These are phyloP conservation scores for Ia io DNA, from an alignment of 2,113 vertebrate species.

Conservation along the genomic window DNA sequence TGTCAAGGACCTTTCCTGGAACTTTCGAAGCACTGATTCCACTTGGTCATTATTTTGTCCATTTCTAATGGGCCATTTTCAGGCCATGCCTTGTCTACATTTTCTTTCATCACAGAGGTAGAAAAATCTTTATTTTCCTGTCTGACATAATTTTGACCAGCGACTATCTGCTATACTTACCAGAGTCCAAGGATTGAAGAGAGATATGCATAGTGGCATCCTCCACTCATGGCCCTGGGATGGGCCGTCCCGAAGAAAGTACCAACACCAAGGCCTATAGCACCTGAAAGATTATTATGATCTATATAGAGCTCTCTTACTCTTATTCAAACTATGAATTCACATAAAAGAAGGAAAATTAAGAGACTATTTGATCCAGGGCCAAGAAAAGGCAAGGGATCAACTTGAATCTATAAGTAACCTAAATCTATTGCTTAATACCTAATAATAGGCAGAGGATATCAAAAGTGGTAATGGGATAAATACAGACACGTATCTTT, in stretches of 20 bases:
- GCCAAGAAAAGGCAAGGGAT: background rate
- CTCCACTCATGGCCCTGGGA: background rate
- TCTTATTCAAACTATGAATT: background rate
- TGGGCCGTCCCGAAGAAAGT: background rate
- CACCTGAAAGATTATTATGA: background rate
- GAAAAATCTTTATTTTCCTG: background rate
- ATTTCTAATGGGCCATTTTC: background rate
- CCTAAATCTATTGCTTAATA: background rate
- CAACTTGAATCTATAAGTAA: background rate
- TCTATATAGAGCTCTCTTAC: background rate
- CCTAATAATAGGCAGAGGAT: background rate
- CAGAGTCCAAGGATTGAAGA: background rate
- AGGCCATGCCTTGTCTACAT: background rate
- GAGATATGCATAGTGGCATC: background rate
- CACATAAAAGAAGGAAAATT: background rate
- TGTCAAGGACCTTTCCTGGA: background rate
- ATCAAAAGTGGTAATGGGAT: background rate
- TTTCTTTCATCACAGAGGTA: background rate
- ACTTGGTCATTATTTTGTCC: background rate
- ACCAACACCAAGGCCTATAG: background rate
- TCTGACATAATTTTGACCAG: background rate
- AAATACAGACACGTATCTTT: slow-evolving; percentile 41
- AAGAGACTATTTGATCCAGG: background rate
- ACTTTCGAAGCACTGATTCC: background rate
- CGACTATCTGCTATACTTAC: background rate